These are phyloP conservation scores for Folsomia candida DNA, from an alignment of 2,888 invertebrate genomes.

Conservation along the genomic window DNA sequence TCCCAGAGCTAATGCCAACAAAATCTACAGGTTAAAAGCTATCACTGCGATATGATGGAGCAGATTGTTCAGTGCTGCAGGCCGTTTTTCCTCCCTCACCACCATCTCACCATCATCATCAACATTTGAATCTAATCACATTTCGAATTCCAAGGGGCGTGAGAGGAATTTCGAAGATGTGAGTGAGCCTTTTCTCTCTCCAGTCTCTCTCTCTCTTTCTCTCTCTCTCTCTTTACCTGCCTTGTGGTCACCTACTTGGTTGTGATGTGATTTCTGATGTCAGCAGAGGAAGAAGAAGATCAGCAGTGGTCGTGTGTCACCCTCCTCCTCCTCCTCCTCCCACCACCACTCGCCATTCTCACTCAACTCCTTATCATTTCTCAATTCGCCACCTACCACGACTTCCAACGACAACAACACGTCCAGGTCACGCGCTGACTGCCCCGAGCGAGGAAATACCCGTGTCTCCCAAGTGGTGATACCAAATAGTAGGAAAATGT, in stretches of 20 bases:
- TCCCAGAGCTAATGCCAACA: not conserved
- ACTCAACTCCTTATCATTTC: not conserved
- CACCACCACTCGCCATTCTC: not conserved
- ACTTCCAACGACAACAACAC: too few relatives aligned
- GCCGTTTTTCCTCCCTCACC: not conserved
- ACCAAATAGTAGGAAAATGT: not conserved
- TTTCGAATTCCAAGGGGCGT: not conserved
- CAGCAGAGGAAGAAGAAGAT: not conserved
- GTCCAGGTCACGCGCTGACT: too few relatives aligned
- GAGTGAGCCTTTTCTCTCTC: not conserved
- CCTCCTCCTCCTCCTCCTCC: too few relatives aligned
- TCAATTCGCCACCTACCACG: too few relatives aligned
- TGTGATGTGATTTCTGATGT: not conserved
- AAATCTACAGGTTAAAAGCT: not conserved
- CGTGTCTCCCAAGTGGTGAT: too few relatives aligned
- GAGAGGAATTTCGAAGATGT: not conserved
- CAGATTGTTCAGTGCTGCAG: not conserved
- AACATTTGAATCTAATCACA: not conserved
- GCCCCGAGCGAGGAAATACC: too few relatives aligned
- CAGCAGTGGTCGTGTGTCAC: not conserved
- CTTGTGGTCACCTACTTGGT: not conserved
- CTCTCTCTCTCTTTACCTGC: too few relatives aligned
- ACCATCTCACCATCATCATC: too few relatives aligned
- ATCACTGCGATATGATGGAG: not conserved
- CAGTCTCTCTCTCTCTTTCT: too few relatives aligned